Evolutionary conservation across 2,113 vertebrate species (phyloP), one percentile per base, ranked within the genome.

Genomic region (Todiramphus saurophagus): DNA sequence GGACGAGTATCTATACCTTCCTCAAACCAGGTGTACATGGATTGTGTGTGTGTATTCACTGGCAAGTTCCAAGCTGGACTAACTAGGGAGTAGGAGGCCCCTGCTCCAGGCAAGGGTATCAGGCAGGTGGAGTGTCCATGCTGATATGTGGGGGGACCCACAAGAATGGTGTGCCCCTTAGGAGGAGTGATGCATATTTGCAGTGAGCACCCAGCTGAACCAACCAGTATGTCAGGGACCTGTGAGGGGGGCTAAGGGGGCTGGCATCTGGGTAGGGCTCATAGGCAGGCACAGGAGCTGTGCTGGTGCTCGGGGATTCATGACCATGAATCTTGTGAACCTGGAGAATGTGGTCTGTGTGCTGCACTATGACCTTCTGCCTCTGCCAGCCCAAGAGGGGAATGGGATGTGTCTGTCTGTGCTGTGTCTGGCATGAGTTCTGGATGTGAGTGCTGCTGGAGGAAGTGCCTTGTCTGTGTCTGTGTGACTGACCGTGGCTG

Each of bases 11-110:
- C 33, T 30, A 7, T 53, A 37, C 20, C 27, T 74, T 69, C 23
- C n/a, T 8, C 31, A 75, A 64, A 59, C 1, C 2, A 8, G 3
- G 4, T 24, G 6, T 24, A 3, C 0, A 0, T 5, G 27, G n/a
- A 20, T 7, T 5, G 15, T 35, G 18, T 6, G 2, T 14, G 25
- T 37, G 25, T 79, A 43, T 21, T 50, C 51, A 3, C 3, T 28
- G 16, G 21, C 13, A 44, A 44, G 60, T 1, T 64, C 68, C 58
- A 48, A 43, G 13, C 51, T 13, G 55, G 16, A 43, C 4, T 7
- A 55, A 11, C 6, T 53, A 11, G 21, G 4, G 7, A 73, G 4
- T 5, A 50, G 10, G 5, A 8, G 3, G 3, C 9, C 10, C 66
- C 1, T 0, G 3, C 7, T 74, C 9, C 2, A 12, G 27, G 18